Evolutionary conservation across 2,113 vertebrate genomes (phyloP).

Genomic region (Calypte anna): DNA sequence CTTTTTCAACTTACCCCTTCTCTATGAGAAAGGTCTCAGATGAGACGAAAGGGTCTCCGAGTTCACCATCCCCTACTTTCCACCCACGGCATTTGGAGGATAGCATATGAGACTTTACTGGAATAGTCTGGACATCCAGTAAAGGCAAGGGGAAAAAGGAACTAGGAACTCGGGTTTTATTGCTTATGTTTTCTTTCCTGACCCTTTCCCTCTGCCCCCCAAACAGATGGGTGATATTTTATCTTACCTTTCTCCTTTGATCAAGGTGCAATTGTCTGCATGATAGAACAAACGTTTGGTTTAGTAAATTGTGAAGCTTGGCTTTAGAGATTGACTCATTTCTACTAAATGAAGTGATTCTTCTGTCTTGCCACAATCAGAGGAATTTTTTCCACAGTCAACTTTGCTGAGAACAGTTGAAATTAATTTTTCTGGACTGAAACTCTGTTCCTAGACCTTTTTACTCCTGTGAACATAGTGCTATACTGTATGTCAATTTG

Average conservation of each 20-base stretch:
- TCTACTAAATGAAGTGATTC: background rate
- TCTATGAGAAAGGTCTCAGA: background rate
- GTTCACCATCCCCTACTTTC: background rate
- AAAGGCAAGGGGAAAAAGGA: background rate
- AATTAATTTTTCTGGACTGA: conserved; percentile 25
- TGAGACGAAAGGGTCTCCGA: background rate
- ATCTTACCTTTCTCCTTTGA: conserved; percentile 21
- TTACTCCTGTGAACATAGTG: conserved; percentile 20
- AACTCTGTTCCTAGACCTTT: conserved; percentile 14
- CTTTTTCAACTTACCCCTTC: conserved; percentile 25
- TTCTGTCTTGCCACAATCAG: background rate
- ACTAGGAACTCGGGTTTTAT: background rate
- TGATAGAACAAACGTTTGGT: background rate
- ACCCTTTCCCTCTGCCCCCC: background rate
- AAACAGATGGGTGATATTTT: background rate
- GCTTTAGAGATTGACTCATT: background rate
- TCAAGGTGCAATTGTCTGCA: background rate
- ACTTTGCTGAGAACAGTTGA: background rate
- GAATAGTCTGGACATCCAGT: background rate
- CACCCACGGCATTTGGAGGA: background rate
- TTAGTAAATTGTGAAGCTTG: background rate
- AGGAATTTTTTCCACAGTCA: background rate
- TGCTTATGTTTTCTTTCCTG: background rate
- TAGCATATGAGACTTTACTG: background rate
- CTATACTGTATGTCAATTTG: conserved; percentile 46